A percentile compares a stretch with the other conserved stretches of the same genome.
These are phyloP conservation scores for Zonitis immaculata DNA, from an alignment of 2,888 invertebrate genomes.

Conservation along the genomic window DNA sequence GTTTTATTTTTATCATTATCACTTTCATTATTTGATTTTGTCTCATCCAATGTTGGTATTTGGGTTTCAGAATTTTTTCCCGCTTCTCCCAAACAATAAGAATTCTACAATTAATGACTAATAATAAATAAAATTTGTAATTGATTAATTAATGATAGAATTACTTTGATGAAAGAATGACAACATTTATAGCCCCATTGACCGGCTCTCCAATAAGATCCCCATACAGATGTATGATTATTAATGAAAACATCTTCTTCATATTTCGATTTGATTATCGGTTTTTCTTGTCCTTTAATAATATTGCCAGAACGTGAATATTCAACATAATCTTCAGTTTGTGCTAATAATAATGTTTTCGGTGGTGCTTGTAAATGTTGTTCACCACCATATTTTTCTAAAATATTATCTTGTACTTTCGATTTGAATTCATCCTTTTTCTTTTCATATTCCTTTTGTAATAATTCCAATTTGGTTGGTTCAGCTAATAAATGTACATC, in stretches of 20 bases:
- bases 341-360: constrained; percentile 82
- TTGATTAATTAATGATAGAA: background rate
- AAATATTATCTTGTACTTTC: constrained; percentile 74
- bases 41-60: constrained; percentile 11
- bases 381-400: constrained; percentile 92
- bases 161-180: constrained; percentile 77
- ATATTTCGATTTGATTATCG: constrained; percentile 78
- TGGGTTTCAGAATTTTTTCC: constrained; percentile 45
- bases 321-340: constrained; percentile 93
- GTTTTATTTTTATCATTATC: constrained; percentile 13
- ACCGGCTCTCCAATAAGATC: constrained; percentile 90
- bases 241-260: constrained; percentile 90
- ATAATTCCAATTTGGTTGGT: constrained; percentile 91
- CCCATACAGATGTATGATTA: constrained; percentile 95
- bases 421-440: constrained; percentile 88
- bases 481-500: constrained; percentile 96
- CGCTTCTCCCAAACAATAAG: constrained; percentile 80
- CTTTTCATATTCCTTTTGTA: constrained; percentile 84
- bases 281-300: constrained; percentile 82
- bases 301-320: constrained; percentile 92
- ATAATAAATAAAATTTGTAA: background rate
- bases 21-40: constrained; percentile 31
- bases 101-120: constrained; percentile 56
- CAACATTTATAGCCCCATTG: constrained; percentile 98
- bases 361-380: constrained; percentile 88